Conservation (phyloP, 2,888 invertebrate species). For the Bhutanitis thaidina region DNA sequence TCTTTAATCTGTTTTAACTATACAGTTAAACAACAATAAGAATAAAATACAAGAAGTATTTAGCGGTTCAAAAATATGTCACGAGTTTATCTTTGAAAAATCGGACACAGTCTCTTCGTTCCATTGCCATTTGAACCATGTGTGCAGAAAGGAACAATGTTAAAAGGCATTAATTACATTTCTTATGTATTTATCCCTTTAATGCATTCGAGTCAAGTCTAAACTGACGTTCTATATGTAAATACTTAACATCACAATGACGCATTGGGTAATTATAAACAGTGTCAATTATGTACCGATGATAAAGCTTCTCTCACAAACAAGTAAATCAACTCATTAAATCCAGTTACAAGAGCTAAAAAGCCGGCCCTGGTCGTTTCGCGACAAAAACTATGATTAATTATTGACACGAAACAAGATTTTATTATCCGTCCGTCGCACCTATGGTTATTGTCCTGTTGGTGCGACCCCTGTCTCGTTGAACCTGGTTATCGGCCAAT, state of each 20-base stretch:
- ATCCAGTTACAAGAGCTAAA: slow-evolving; percentile 53
- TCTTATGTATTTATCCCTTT: too few species aligned
- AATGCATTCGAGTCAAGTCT: slow-evolving; percentile 8
- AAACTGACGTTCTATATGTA: slow-evolving; percentile 12
- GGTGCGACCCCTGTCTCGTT: slow-evolving; percentile 26
- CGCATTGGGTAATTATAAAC: slow-evolving; percentile 27
- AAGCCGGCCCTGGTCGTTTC: slow-evolving; percentile 41
- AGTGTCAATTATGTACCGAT: slow-evolving; percentile 28
- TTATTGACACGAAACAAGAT: slow-evolving; percentile 47
- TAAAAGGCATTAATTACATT: too few species aligned
- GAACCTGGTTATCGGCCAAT: slow-evolving; percentile 38
- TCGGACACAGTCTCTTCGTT: too few species aligned
- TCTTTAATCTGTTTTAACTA: too few species aligned
- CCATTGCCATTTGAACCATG: too few species aligned
- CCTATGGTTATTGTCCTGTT: slow-evolving; percentile 29
- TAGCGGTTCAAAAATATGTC: too few species aligned
- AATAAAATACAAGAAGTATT: too few species aligned
- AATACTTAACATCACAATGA: slow-evolving; percentile 29
- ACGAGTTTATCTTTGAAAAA: too few species aligned
- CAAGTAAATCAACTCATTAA: slow-evolving; percentile 38
- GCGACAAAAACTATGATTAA: slow-evolving; percentile 68
- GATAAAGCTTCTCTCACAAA: slow-evolving; percentile 28
- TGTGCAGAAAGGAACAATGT: too few species aligned
- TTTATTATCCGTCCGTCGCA: slow-evolving; percentile 49
- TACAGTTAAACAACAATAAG: too few species aligned